phyloP scores from a whole-genome alignment of 1,140 invertebrate genomes.

The Acromyrmex echinatior region DNA sequence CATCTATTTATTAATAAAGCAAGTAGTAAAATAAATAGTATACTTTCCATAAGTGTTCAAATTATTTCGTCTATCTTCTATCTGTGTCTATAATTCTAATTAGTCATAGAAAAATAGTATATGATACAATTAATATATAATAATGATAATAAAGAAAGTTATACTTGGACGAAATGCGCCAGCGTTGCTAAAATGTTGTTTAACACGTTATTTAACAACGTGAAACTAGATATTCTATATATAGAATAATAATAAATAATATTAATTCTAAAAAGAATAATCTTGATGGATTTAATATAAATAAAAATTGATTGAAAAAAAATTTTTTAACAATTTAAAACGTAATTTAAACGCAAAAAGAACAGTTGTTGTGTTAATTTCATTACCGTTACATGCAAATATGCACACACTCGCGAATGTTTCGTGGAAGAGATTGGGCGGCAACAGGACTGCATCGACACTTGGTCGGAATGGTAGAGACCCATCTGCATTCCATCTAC shows the following conservation, averaged over 20 bases:
- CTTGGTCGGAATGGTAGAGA: not conserved
- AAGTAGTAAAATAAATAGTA: too few species aligned
- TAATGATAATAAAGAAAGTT: not conserved
- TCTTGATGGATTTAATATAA: not conserved
- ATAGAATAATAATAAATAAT: constrained; percentile 46
- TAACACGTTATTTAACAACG: not conserved
- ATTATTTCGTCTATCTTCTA: too few species aligned
- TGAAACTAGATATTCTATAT: not conserved
- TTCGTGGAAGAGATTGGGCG: not conserved
- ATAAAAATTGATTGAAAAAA: not conserved
- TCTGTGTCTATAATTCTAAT: constrained; percentile 1
- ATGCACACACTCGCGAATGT: not conserved
- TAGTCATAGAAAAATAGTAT: constrained; percentile 35
- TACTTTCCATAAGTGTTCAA: too few species aligned
- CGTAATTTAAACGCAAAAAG: not conserved
- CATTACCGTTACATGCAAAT: not conserved
- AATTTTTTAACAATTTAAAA: not conserved
- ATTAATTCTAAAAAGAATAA: constrained; percentile 3
- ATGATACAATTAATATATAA: constrained; percentile 1
- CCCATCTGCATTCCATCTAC: constrained; percentile 21
- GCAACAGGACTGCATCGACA: not conserved
- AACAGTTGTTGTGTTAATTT: not conserved
- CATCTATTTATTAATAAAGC: too few species aligned
- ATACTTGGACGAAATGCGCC: not conserved
- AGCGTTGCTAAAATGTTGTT: not conserved